These are phyloP conservation scores for Carollia perspicillata DNA, from an alignment of 2,113 vertebrate species.

Conservation along the genomic window DNA sequence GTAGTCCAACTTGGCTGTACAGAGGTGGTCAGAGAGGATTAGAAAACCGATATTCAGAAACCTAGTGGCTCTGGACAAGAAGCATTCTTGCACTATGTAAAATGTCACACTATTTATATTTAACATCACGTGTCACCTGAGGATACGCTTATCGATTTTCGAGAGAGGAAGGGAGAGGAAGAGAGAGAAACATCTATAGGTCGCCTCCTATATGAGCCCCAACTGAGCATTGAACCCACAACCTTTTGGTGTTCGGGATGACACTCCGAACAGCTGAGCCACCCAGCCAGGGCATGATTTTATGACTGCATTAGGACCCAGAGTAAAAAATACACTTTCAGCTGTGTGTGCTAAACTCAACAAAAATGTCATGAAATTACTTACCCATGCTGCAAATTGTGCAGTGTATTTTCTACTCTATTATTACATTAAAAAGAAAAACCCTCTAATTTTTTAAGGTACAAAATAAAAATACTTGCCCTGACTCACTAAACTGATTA, in stretches of 20 bases:
- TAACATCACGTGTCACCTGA: background rate
- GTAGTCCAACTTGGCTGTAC: background rate
- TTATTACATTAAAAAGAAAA: background rate
- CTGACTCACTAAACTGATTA: background rate
- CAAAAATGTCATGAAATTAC: background rate
- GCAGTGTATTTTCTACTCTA: background rate
- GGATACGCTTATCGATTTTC: too few relatives aligned
- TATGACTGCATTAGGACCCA: background rate
- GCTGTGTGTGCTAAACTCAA: background rate
- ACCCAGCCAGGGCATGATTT: too few relatives aligned
- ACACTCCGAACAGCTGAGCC: too few relatives aligned
- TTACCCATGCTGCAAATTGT: background rate
- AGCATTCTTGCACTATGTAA: background rate
- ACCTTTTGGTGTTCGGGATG: too few relatives aligned
- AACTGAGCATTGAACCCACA: too few relatives aligned
- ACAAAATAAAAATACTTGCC: background rate
- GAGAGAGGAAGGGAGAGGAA: too few relatives aligned
- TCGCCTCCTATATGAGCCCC: too few relatives aligned
- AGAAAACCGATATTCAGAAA: background rate
- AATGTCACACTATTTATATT: background rate
- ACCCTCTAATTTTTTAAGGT: background rate
- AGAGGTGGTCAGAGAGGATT: background rate
- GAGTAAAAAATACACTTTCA: background rate
- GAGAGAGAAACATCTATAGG: too few relatives aligned
- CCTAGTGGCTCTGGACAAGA: background rate